These are phyloP conservation scores for Fringilla coelebs DNA, from an alignment of 2,797 vertebrate genomes.

Conservation along the genomic window DNA sequence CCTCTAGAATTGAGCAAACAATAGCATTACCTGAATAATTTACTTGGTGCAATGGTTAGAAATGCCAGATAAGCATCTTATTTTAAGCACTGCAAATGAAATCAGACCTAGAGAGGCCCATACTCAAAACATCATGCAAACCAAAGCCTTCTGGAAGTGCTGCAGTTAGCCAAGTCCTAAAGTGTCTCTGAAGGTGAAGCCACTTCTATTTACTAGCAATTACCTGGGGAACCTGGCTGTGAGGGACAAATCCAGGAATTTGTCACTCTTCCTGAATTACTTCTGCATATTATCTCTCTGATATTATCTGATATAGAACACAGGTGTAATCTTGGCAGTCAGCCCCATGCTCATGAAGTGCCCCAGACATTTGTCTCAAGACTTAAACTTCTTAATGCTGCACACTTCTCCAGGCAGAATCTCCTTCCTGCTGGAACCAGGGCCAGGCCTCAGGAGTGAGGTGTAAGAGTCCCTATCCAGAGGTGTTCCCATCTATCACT, in stretches of 20 bases:
- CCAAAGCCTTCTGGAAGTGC: background rate
- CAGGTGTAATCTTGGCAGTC: background rate
- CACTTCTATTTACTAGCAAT: background rate
- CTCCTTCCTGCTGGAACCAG: background rate
- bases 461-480: background rate
- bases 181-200: background rate
- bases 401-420: background rate
- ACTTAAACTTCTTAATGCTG: background rate
- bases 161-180: background rate
- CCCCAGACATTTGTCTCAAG: background rate
- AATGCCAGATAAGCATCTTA: background rate
- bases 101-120: background rate
- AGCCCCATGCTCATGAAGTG: background rate
- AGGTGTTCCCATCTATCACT: background rate
- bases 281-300: background rate
- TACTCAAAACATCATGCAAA: background rate
- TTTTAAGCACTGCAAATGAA: background rate
- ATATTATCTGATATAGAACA: background rate
- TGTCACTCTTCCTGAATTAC: background rate
- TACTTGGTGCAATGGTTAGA: background rate
- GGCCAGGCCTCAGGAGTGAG: background rate
- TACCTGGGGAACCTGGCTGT: background rate
- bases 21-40: background rate
- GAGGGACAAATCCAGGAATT: background rate
- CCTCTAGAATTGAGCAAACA: background rate